Evolutionary conservation across 1,140 invertebrate species (phyloP).

Genomic region (Bombus turneri): DNA sequence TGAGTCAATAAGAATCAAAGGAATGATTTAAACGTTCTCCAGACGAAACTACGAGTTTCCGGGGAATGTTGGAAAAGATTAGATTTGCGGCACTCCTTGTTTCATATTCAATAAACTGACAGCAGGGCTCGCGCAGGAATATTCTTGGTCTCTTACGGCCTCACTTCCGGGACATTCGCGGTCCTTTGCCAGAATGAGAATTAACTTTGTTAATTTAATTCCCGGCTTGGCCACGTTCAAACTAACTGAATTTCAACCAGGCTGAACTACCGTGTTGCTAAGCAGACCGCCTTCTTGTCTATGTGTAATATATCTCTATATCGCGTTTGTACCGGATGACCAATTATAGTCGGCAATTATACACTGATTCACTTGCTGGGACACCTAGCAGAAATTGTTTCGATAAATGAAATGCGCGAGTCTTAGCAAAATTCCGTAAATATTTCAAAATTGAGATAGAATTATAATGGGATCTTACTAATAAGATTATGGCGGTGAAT

Average conservation of each 20-base stretch:
- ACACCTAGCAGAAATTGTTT: neutral
- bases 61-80: constrained; percentile 47
- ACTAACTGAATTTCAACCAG: constrained; percentile 54
- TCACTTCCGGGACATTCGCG: constrained; percentile 23
- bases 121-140: constrained; percentile 33
- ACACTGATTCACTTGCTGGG: neutral
- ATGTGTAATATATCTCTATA: constrained; percentile 39
- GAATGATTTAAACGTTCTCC: constrained; percentile 15
- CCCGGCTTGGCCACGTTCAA: constrained; percentile 45
- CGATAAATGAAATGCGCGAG: neutral
- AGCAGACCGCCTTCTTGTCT: constrained; percentile 24
- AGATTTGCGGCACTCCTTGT: constrained; percentile 56
- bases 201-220: constrained; percentile 65
- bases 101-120: constrained; percentile 40
- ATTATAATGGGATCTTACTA: neutral
- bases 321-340: constrained; percentile 5
- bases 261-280: constrained; percentile 38
- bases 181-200: constrained; percentile 56
- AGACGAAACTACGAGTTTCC: neutral
- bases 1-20: neutral
- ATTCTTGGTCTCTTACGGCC: constrained; percentile 56
- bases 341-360: neutral
- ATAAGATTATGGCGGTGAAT: neutral
- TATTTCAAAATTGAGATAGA: neutral
- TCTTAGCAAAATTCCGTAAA: neutral